Conservation (phyloP, 2,113 vertebrate genomes). For the Chionodraco myersi region DNA sequence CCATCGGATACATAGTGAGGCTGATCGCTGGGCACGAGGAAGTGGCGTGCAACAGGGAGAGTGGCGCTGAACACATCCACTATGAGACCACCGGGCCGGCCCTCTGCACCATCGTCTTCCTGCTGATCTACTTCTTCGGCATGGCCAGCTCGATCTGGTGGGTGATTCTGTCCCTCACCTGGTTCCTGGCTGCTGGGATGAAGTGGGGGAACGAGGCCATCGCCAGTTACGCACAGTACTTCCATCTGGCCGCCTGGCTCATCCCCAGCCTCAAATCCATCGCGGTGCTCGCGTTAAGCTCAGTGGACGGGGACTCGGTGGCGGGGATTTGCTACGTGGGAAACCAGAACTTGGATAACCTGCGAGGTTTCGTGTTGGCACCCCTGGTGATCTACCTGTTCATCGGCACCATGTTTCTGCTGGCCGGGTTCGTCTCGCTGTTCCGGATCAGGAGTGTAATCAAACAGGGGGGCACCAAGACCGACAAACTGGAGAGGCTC, state of each 20-base stretch:
- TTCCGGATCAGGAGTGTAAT: slow-evolving; percentile 94
- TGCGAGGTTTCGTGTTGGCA: slow-evolving; percentile 93
- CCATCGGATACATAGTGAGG: slow-evolving; percentile 89
- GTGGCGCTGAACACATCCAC: slow-evolving; percentile 84
- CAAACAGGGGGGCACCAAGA: slow-evolving; percentile 94
- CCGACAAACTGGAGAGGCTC: slow-evolving; percentile 94
- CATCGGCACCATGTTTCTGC: slow-evolving; percentile 93
- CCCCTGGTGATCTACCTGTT: slow-evolving; percentile 95
- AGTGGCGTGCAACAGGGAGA: slow-evolving; percentile 88
- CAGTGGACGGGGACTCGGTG: slow-evolving; percentile 94
- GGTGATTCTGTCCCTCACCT: slow-evolving; percentile 92
- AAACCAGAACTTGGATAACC: slow-evolving; percentile 93
- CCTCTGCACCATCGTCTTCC: slow-evolving; percentile 93
- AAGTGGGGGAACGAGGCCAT: slow-evolving; percentile 95
- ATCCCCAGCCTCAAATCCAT: slow-evolving; percentile 95
- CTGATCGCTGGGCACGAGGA: slow-evolving; percentile 90
- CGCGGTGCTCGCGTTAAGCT: slow-evolving; percentile 91
- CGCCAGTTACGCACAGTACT: slow-evolving; percentile 93
- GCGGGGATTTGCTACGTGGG: slow-evolving; percentile 95
- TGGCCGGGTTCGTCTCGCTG: slow-evolving; percentile 94
- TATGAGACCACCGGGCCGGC: slow-evolving; percentile 93
- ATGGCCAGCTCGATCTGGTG: slow-evolving; percentile 95
- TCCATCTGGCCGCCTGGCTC: slow-evolving; percentile 95
- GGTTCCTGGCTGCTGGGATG: slow-evolving; percentile 92
- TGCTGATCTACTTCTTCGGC: slow-evolving; percentile 92